These are phyloP conservation scores for Arion vulgaris DNA, from an alignment of 1,140 invertebrate genomes.

Conservation along the genomic window DNA sequence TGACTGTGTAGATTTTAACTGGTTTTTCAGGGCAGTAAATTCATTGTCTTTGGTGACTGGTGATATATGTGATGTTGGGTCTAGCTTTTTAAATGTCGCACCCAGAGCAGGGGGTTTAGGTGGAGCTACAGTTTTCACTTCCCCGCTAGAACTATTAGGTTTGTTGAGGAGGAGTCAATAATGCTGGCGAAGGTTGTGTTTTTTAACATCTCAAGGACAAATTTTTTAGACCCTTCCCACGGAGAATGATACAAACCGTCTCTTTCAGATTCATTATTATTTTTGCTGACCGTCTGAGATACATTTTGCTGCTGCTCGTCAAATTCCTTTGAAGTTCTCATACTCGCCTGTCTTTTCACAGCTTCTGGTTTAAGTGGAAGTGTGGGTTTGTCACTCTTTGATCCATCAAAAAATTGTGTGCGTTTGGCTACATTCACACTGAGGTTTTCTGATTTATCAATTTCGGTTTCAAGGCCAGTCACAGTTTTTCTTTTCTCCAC, in stretches of 20 bases:
- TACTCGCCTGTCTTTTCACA: constrained; percentile 24
- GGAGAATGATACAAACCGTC: not conserved
- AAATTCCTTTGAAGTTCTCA: constrained; percentile 11
- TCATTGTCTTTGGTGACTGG: not conserved
- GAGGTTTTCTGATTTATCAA: not conserved
- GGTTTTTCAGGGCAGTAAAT: not conserved
- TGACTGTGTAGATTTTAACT: not conserved
- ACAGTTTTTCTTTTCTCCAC: constrained; percentile 34
- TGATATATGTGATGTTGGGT: not conserved
- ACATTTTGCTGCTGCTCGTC: not conserved
- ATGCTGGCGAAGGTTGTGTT: not conserved
- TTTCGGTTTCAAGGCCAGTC: not conserved
- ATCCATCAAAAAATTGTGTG: constrained; percentile 13
- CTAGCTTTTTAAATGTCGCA: not conserved
- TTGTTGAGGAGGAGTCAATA: not conserved
- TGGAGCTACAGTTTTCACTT: not conserved
- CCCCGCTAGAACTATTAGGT: not conserved
- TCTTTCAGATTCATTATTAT: not conserved
- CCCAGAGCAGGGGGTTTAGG: constrained; percentile 5
- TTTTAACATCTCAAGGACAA: constrained; percentile 2
- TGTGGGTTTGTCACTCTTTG: constrained; percentile 8
- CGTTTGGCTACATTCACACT: constrained; percentile 4
- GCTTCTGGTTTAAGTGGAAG: constrained; percentile 16
- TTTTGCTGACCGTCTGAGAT: not conserved
- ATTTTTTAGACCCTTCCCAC: not conserved